A percentile compares a stretch with the other conserved stretches of the same genome.
Conservation (phyloP, 2,888 invertebrate species). For the Nephrocerus scutellatus region DNA sequence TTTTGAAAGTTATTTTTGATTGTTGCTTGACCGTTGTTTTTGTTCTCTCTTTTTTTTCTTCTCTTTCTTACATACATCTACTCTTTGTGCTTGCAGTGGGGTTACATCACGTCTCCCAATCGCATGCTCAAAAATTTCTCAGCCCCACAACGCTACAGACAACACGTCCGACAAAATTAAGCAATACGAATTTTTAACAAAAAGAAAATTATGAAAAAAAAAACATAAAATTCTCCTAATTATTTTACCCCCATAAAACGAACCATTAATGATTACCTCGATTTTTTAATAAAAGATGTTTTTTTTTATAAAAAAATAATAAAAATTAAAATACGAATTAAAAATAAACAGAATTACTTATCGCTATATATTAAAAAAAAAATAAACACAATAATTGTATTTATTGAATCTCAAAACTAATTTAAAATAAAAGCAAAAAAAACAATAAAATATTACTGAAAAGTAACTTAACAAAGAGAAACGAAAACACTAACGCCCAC, state of each 20-base stretch:
- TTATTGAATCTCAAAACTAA: no score
- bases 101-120: conserved; percentile 82
- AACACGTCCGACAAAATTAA: conserved; percentile 19
- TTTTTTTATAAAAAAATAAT: not conserved
- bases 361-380: no score
- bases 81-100: conserved; percentile 74
- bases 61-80: no score
- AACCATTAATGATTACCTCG: no score
- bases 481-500: no score
- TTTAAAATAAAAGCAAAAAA: no score
- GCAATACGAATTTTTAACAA: conserved; percentile 21
- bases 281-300: not conserved
- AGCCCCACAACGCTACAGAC: conserved; percentile 19
- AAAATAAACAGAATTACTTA: no score
- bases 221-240: conserved; percentile 4
- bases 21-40: conserved; percentile 32
- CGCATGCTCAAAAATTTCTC: conserved; percentile 72
- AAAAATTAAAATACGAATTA: no score
- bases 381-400: no score
- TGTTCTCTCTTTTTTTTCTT: conserved; percentile 19
- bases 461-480: no score
- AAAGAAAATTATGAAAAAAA: conserved; percentile 13
- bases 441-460: no score
- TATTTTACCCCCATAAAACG: conserved; percentile 9
- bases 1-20: conserved; percentile 25